Evolutionary conservation across 1,140 invertebrate genomes (phyloP).

Genomic region (Caerostris extrusa): DNA sequence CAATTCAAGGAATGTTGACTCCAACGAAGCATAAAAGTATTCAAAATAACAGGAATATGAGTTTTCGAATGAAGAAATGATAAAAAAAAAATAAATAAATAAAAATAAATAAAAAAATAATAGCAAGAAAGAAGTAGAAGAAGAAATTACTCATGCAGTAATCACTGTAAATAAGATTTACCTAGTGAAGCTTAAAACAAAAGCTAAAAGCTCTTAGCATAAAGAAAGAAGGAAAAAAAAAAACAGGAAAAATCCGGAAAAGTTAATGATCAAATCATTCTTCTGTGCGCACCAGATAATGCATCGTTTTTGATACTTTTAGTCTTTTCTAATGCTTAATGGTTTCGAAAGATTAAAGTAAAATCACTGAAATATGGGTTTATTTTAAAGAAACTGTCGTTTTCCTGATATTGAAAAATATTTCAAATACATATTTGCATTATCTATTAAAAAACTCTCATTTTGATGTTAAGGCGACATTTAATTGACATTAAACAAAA

Average conservation of each 20-base stretch:
- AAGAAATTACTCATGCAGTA: background rate
- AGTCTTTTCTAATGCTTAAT: background rate
- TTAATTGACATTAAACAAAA: too few relatives aligned
- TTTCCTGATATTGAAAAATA: conserved; percentile 4
- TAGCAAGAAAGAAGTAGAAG: background rate
- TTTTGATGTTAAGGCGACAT: too few relatives aligned
- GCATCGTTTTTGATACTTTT: conserved; percentile 40
- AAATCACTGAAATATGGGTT: background rate
- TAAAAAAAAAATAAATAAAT: background rate
- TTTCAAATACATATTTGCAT: background rate
- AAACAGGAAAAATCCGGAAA: background rate
- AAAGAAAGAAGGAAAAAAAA: background rate
- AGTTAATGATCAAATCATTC: conserved; percentile 64
- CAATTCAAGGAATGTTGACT: conserved; percentile 2
- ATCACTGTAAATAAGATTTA: conserved; percentile 60
- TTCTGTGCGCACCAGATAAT: conserved; percentile 27
- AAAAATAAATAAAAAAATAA: background rate
- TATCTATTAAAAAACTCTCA: background rate
- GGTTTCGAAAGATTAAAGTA: conserved; percentile 10
- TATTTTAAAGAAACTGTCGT: background rate
- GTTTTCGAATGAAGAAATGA: conserved; percentile 11
- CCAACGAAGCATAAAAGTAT: conserved; percentile 37
- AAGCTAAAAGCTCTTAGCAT: conserved; percentile 17
- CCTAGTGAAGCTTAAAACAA: conserved; percentile 50
- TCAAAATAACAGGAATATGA: conserved; percentile 39